Percentiles rank a stretch among this genome's conserved stretches.
These are phyloP conservation scores for Drosophila trichaetosa DNA, from an alignment of 2,888 invertebrate genomes.

Conservation along the genomic window DNA sequence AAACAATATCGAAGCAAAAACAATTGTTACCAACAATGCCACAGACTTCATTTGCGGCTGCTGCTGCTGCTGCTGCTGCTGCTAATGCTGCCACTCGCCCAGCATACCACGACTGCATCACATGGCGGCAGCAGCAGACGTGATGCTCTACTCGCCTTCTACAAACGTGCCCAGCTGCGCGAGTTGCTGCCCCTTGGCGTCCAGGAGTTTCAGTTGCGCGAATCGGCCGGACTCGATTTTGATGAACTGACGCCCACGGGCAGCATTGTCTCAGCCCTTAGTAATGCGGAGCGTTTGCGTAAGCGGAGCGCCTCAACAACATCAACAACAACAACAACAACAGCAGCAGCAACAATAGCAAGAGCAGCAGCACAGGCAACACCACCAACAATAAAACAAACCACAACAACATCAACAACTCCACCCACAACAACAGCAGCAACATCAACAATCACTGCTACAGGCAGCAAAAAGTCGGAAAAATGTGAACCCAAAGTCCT, in stretches of 20 bases:
- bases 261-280: conserved; percentile 66
- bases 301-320: conserved; percentile 67
- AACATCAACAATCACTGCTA: conserved; percentile 4
- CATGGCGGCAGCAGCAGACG: conserved; percentile 56
- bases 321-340: conserved; percentile 30
- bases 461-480: conserved; percentile 53
- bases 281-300: conserved; percentile 53
- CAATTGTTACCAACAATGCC: conserved; percentile 40
- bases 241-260: conserved; percentile 71
- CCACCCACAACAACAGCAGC: conserved; percentile 22
- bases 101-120: conserved; percentile 32
- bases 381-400: conserved; percentile 23
- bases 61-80: conserved; percentile 57
- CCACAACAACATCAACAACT: conserved; percentile 33
- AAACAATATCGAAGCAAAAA: conserved; percentile 35
- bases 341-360: conserved; percentile 24
- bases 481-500: conserved; percentile 84
- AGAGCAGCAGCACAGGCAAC: conserved; percentile 17
- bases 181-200: conserved; percentile 45
- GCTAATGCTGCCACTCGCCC: conserved; percentile 47
- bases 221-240: conserved; percentile 59
- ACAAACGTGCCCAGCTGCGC: conserved; percentile 73
- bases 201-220: conserved; percentile 57
- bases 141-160: conserved; percentile 75
- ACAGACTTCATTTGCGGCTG: conserved; percentile 50